phyloP scores from a whole-genome alignment of 2,113 vertebrate species.

The Tachysurus vachellii region DNA sequence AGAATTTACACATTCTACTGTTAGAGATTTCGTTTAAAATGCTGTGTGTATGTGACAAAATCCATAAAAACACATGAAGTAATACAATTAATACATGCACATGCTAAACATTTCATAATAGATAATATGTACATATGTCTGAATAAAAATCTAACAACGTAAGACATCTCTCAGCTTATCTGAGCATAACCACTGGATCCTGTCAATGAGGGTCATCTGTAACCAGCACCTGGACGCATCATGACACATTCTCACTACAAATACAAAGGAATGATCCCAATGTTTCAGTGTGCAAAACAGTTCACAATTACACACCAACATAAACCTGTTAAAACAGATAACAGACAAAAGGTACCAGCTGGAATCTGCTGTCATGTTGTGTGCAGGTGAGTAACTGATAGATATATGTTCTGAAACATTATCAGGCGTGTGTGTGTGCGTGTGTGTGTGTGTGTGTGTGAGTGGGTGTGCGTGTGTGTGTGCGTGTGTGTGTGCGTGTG shows the following conservation, averaged over 20 bases:
- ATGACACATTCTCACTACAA: background rate
- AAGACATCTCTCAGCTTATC: background rate
- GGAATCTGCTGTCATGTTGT: background rate
- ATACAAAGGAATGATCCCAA: slow-evolving; percentile 14
- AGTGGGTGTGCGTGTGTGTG: slow-evolving; percentile 8
- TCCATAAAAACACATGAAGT: slow-evolving; percentile 16
- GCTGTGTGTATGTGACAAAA: background rate
- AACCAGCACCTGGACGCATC: background rate
- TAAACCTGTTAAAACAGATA: background rate
- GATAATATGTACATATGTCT: slow-evolving; percentile 52
- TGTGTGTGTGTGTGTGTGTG: slow-evolving; percentile 12
- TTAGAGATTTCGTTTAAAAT: background rate
- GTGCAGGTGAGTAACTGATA: background rate
- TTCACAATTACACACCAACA: slow-evolving; percentile 15
- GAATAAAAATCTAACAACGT: slow-evolving; percentile 4
- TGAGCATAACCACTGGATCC: background rate
- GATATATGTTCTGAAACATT: background rate
- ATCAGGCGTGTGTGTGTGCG: background rate
- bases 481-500: background rate
- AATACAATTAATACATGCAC: slow-evolving; percentile 71
- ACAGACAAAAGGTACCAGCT: background rate
- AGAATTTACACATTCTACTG: background rate
- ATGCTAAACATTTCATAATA: slow-evolving; percentile 74
- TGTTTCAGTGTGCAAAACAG: slow-evolving; percentile 25
- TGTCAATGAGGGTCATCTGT: background rate